Evolutionary conservation across 1,140 invertebrate genomes (phyloP).

Genomic region (Mizuhopecten yessoensis): DNA sequence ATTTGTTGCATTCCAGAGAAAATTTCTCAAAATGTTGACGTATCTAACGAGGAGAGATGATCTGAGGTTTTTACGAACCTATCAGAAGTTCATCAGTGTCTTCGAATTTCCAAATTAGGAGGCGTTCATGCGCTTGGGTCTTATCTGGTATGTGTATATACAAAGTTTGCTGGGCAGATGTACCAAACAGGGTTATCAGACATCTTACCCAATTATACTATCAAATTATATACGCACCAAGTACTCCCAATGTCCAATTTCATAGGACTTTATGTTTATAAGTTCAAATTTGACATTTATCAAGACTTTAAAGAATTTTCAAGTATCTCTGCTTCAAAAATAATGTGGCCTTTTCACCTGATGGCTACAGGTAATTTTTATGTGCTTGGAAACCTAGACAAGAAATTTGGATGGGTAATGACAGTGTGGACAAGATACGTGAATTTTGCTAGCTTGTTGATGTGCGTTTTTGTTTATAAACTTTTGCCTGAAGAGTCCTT

Average conservation of each 20-base stretch:
- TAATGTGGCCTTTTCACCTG: background rate
- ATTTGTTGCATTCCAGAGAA: background rate
- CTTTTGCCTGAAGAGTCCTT: background rate
- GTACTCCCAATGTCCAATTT: background rate
- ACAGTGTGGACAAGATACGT: background rate
- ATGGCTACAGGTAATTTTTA: background rate
- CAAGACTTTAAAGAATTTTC: background rate
- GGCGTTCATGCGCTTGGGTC: background rate
- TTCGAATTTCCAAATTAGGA: background rate
- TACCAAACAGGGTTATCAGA: background rate
- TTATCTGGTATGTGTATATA: slow-evolving; percentile 4
- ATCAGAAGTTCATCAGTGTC: background rate
- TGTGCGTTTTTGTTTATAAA: background rate
- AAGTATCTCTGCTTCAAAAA: background rate
- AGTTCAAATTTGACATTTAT: background rate
- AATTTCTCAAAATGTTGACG: background rate
- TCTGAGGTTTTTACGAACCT: background rate
- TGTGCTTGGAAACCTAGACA: background rate
- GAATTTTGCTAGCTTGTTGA: background rate
- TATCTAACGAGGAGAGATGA: background rate
- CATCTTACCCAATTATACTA: slow-evolving; percentile 6
- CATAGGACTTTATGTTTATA: background rate
- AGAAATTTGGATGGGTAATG: background rate
- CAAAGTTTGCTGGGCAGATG: background rate
- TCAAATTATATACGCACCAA: background rate